phyloP scores from a whole-genome alignment of 2,888 invertebrate genomes.

The Drosophila nigricruria region DNA sequence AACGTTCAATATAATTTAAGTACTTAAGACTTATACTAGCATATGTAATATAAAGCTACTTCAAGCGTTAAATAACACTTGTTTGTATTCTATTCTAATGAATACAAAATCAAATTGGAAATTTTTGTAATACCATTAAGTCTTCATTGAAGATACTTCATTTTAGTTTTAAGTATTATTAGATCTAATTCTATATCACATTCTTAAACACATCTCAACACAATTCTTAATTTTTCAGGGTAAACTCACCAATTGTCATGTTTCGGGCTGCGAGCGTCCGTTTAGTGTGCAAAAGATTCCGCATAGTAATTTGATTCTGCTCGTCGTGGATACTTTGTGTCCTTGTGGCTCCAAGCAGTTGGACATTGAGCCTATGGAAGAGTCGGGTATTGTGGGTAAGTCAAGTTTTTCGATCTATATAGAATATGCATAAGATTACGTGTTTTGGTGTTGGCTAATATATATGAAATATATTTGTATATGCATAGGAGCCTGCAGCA shows the following conservation, averaged over 20 bases:
- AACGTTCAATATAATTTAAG: too few species aligned
- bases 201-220: background rate
- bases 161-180: background rate
- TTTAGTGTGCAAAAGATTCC: slow-evolving; percentile 97
- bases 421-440: background rate
- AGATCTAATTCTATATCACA: background rate
- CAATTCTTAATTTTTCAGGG: slow-evolving; percentile 85
- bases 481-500: slow-evolving; percentile 85
- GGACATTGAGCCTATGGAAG: slow-evolving; percentile 91
- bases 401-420: background rate
- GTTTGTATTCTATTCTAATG: too few species aligned
- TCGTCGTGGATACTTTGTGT: slow-evolving; percentile 95
- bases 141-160: too few species aligned
- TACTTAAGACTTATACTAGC: too few species aligned
- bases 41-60: too few species aligned
- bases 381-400: slow-evolving; percentile 87
- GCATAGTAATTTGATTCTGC: slow-evolving; percentile 94
- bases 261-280: slow-evolving; percentile 94
- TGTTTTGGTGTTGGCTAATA: background rate
- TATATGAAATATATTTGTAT: background rate
- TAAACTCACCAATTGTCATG: slow-evolving; percentile 94
- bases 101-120: too few species aligned
- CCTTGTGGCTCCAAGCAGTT: slow-evolving; percentile 95
- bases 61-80: too few species aligned
- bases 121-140: too few species aligned